Conservation (phyloP, 2,113 vertebrate species). For the Python bivittatus region DNA sequence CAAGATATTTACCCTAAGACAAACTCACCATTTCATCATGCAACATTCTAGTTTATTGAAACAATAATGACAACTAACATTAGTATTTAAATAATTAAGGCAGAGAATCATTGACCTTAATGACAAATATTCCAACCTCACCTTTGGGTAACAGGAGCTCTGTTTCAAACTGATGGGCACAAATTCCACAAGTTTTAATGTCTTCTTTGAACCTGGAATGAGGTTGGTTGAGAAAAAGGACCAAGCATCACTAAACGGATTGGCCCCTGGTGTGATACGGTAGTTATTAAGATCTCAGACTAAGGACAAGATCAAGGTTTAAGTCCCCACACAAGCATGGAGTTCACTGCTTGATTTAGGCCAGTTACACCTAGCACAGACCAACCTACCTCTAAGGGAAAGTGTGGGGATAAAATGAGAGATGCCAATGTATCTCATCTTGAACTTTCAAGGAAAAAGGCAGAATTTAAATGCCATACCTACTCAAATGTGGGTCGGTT, state of each 20-base stretch:
- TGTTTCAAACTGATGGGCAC: slow-evolving; percentile 56
- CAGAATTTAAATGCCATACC: background rate
- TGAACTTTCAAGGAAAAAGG: background rate
- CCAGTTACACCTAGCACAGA: background rate
- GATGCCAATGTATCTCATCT: background rate
- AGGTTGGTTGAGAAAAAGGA: background rate
- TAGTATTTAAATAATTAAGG: background rate
- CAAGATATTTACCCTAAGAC: background rate
- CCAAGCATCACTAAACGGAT: fast-evolving
- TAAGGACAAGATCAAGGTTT: background rate
- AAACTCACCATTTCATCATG: background rate
- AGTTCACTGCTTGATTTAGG: background rate
- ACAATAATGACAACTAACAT: background rate
- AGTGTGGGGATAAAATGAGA: background rate
- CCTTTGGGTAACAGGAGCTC: slow-evolving; percentile 74
- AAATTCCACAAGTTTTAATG: slow-evolving; percentile 53
- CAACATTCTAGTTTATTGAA: background rate
- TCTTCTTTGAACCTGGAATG: slow-evolving; percentile 58
- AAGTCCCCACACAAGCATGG: background rate
- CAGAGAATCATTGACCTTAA: background rate
- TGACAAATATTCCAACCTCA: slow-evolving; percentile 32
- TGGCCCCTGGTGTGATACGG: background rate
- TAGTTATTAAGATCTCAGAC: background rate
- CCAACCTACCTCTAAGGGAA: background rate
- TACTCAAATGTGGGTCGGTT: background rate